Evolutionary conservation across 2,113 vertebrate genomes (phyloP), one percentile per base, ranked within the genome.

Genomic region (Xiphorhynchus elegans): DNA sequence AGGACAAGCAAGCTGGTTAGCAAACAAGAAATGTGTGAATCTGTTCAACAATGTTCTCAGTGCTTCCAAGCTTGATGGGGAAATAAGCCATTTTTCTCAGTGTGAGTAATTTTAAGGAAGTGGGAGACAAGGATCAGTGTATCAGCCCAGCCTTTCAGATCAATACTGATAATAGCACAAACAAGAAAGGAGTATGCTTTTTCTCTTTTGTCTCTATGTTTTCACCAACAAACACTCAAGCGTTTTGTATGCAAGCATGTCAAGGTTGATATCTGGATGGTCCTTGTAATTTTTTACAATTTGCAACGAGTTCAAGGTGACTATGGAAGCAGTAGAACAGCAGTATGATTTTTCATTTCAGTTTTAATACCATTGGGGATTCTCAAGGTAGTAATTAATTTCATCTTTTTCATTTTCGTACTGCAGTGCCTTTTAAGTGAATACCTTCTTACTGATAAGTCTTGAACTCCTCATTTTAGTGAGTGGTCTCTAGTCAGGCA

Each of bases 291-390:
- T 81, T 93, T 96, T 82, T 81, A 12, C 63, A 24, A 66, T 78
- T 84, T 59, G 52, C 47, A 6, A 49, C 31, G 72, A 49, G 64
- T 89, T 87, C 58, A 40, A 4, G 49, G 74, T 63, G 67, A 49
- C 84, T 94, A 2, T 85, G 68, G 59, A 94, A 72, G 89, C 3
- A 1, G 28, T 73, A 49, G 66, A 93, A 82, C 37, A 78, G 72
- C 64, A 86, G 44, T 67, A 58, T 64, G 44, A 84, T 92, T 90
- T 94, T 84, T 78, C 69, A 84, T 94, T 90, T 95, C 94, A 94
- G 25, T 80, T 92, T 87, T 68, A 69, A 70, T 55, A 31, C 47
- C 55, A 33, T 31, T 52, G 17, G 33, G 52, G 33, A n/a, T 91
- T 91, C 76, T 87, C 85, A 89, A 84, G 81, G 69, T 90, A 77